Evolutionary conservation across 2,113 vertebrate genomes (phyloP).

Genomic region (Isurus oxyrinchus): DNA sequence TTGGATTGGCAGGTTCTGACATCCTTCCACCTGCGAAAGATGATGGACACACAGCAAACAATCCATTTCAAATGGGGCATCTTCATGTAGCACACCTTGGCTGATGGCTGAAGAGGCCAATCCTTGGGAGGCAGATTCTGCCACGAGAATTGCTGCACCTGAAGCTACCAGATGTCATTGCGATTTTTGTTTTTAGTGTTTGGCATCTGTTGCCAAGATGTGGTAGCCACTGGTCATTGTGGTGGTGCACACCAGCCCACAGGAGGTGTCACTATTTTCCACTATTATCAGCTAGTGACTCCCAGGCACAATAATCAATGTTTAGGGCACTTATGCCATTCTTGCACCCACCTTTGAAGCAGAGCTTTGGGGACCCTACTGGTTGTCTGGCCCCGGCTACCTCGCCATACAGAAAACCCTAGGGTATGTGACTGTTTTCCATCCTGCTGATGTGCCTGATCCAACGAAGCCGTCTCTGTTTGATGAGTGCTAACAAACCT

Average conservation of each 20-base stretch:
- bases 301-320: not conserved
- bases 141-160: not conserved
- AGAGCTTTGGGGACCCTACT: too few relatives aligned
- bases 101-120: not conserved
- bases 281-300: not conserved
- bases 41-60: not conserved
- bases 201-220: not conserved
- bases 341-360: not conserved
- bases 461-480: not conserved
- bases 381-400: not conserved
- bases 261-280: not conserved
- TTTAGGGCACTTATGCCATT: not conserved
- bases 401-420: not conserved
- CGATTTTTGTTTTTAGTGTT: not conserved
- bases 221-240: too few relatives aligned
- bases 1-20: not conserved
- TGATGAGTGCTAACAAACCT: not conserved
- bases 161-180: not conserved
- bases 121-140: not conserved
- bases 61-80: not conserved
- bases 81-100: not conserved
- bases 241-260: not conserved
- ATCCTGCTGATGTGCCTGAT: not conserved
- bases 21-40: not conserved
- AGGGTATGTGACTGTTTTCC: not conserved